Conservation (phyloP, 2,797 vertebrate genomes). For the Pempheris klunzingeri region DNA sequence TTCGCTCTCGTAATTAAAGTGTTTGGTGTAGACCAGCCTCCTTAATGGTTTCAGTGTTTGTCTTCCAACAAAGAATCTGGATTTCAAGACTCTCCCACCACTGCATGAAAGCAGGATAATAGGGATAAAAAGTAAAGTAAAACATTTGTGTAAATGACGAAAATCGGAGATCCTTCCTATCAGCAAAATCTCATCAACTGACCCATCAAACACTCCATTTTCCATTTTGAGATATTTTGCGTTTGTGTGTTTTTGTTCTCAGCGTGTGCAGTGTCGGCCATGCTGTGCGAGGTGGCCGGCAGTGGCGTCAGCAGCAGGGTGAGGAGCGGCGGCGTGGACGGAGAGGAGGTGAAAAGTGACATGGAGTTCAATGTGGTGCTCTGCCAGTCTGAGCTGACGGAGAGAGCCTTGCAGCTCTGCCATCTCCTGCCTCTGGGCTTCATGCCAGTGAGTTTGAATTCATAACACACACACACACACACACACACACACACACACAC, state of each 20-base stretch:
- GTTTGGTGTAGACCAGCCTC: neutral
- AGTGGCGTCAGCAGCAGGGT: conserved; percentile 74
- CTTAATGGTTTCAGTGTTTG: neutral
- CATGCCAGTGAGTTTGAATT: conserved; percentile 86
- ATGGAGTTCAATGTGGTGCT: conserved; percentile 83
- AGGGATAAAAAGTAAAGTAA: conserved; percentile 41
- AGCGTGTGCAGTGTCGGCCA: conserved; percentile 91
- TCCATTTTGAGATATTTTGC: neutral
- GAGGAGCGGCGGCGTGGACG: conserved; percentile 49
- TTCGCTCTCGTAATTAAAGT: no score
- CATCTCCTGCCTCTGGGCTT: conserved; percentile 89
- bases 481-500: conserved; percentile 12
- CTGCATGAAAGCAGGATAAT: conserved; percentile 45
- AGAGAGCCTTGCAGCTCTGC: conserved; percentile 88
- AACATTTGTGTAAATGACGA: conserved; percentile 24
- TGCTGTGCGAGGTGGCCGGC: conserved; percentile 85
- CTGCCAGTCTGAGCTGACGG: conserved; percentile 86
- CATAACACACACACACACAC: conserved; percentile 56
- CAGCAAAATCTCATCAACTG: conserved; percentile 25
- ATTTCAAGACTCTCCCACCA: conserved; percentile 49
- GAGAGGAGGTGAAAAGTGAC: conserved; percentile 68
- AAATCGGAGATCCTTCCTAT: conserved; percentile 21
- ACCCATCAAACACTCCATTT: neutral
- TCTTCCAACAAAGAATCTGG: neutral
- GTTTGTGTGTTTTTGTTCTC: conserved; percentile 29